phyloP scores from a whole-genome alignment of 1,140 invertebrate genomes.

The Drosophila gunungcola region DNA sequence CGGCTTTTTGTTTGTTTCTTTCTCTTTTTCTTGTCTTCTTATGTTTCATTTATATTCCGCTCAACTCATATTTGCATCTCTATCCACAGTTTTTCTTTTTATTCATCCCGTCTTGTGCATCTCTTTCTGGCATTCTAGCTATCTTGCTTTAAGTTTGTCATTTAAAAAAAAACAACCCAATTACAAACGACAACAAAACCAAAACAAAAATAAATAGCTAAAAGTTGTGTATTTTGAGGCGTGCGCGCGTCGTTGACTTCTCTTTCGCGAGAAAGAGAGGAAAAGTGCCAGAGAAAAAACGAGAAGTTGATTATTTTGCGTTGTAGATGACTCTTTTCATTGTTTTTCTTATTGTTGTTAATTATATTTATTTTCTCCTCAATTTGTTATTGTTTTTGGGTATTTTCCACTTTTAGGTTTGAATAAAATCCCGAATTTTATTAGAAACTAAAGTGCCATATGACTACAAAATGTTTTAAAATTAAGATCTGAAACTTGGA shows the following conservation, averaged over 20 bases:
- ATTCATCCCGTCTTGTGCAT: background rate
- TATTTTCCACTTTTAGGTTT: conserved; percentile 38
- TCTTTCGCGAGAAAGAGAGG: background rate
- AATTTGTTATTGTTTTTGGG: conserved; percentile 35
- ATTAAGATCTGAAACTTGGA: background rate
- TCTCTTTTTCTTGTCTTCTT: conserved; percentile 20
- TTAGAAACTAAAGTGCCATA: background rate
- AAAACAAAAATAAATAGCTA: conserved; percentile 64
- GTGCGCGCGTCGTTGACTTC: conserved; percentile 39
- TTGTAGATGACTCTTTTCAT: conserved; percentile 28
- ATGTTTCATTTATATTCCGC: conserved; percentile 41
- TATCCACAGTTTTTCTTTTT: background rate
- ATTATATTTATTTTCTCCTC: conserved; percentile 10
- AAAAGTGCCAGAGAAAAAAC: conserved; percentile 1
- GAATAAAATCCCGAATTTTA: background rate
- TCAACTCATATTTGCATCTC: conserved; percentile 17
- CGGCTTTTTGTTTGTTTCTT: conserved; percentile 10
- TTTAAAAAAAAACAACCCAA: conserved; percentile 39
- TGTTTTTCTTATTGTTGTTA: conserved; percentile 21
- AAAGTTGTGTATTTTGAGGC: conserved; percentile 31
- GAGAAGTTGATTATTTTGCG: conserved; percentile 44
- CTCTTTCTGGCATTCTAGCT: background rate
- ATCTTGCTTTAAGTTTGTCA: conserved; percentile 18
- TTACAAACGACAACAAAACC: conserved; percentile 50
- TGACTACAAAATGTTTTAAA: background rate